Evolutionary conservation across 2,888 invertebrate genomes (phyloP).

Genomic region (Marronus borbonicus): DNA sequence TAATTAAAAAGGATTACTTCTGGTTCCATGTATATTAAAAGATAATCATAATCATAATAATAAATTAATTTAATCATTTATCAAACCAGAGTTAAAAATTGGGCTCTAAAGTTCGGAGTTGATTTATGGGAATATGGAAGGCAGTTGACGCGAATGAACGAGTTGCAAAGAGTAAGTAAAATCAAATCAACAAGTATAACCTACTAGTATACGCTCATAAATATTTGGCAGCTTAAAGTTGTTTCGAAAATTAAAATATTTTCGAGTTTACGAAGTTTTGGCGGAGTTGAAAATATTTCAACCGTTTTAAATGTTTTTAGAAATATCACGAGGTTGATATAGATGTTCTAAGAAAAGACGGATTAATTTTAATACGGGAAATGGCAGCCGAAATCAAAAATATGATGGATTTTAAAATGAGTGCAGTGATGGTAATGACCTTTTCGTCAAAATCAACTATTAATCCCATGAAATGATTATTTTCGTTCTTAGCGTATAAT

Average conservation of each 20-base stretch:
- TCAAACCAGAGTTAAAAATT: constrained; percentile 85
- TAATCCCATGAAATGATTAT: background rate
- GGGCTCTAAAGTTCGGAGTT: constrained; percentile 92
- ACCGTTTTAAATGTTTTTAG: constrained; percentile 71
- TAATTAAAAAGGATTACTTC: no score
- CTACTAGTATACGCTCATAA: no score
- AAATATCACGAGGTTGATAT: constrained; percentile 86
- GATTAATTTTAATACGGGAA: constrained; percentile 87
- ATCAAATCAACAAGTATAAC: constrained; percentile 12
- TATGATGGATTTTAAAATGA: constrained; percentile 94
- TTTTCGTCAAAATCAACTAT: background rate
- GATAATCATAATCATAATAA: no score
- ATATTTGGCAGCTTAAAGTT: no score
- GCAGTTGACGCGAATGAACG: constrained; percentile 90
- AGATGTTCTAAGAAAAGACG: constrained; percentile 87
- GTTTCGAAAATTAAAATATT: no score
- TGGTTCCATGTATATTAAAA: no score
- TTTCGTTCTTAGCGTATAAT: constrained; percentile 82
- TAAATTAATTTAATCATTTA: constrained; percentile 48
- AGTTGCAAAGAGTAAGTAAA: constrained; percentile 85
- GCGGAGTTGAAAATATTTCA: background rate
- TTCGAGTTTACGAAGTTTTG: no score
- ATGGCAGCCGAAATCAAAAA: constrained; percentile 93
- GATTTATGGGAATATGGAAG: constrained; percentile 92
- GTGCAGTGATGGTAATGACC: constrained; percentile 88